These are phyloP conservation scores for Lepilemur septentrionalis DNA, from an alignment of 2,797 vertebrate genomes.

Conservation along the genomic window DNA sequence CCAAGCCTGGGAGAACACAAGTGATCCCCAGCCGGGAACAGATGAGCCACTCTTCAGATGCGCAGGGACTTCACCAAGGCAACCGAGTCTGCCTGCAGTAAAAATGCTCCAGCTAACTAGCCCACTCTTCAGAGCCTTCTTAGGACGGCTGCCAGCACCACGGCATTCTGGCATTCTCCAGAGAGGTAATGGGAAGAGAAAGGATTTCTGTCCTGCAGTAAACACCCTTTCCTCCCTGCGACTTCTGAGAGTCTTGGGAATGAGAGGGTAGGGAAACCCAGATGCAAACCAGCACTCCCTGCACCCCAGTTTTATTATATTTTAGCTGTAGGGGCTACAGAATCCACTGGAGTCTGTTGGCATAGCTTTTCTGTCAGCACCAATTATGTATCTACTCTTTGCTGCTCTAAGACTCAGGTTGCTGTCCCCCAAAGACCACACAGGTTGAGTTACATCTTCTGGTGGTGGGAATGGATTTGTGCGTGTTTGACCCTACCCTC, in stretches of 20 bases:
- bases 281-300: background rate
- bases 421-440: background rate
- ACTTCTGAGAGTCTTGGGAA: background rate
- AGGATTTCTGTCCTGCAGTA: background rate
- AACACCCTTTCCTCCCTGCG: background rate
- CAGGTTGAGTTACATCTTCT: background rate
- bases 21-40: background rate
- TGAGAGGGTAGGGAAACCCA: background rate
- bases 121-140: background rate
- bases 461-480: background rate
- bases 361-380: slow-evolving; percentile 4
- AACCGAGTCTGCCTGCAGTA: background rate
- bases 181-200: background rate
- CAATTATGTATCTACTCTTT: background rate
- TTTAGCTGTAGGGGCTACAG: background rate
- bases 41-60: slow-evolving; percentile 28
- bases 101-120: background rate
- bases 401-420: background rate
- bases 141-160: background rate
- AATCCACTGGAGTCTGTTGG: slow-evolving; percentile 20
- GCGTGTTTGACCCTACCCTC: background rate
- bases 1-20: background rate
- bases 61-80: slow-evolving; percentile 47
- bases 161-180: background rate
- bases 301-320: background rate